These are phyloP conservation scores for Neomonachus schauinslandi DNA, from an alignment of 2,113 vertebrate genomes.

Conservation along the genomic window DNA sequence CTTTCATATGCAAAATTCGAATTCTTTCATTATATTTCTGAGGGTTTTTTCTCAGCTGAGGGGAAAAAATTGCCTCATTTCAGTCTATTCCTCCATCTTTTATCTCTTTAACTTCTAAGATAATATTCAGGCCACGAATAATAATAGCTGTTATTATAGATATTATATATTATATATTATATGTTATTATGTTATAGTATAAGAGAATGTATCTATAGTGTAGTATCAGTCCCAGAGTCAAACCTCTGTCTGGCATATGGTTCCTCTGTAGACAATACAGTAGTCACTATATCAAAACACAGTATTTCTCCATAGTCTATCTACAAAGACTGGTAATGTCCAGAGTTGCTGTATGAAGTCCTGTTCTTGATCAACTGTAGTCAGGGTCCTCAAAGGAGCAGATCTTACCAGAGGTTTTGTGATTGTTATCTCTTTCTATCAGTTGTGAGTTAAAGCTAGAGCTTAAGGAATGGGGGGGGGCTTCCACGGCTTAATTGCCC, in stretches of 20 bases:
- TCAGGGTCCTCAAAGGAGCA: neutral
- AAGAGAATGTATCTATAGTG: neutral
- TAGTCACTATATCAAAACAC: neutral
- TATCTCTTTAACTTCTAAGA: neutral
- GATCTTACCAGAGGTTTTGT: neutral
- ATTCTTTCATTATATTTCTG: conserved; percentile 2
- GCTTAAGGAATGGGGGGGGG: neutral
- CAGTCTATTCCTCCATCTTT: neutral
- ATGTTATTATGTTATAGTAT: neutral
- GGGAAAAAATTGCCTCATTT: neutral
- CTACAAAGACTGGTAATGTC: neutral
- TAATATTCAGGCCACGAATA: neutral
- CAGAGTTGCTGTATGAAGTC: neutral
- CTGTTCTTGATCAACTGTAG: neutral
- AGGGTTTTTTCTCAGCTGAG: neutral
- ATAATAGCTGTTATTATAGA: neutral
- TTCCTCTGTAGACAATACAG: neutral
- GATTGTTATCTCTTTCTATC: neutral
- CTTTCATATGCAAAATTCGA: neutral
- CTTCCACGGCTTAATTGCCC: neutral
- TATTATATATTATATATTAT: neutral
- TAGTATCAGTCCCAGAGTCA: neutral
- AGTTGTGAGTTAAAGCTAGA: neutral
- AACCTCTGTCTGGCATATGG: neutral
- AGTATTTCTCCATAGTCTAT: neutral